These are phyloP conservation scores for Napeogenes sylphis DNA, from an alignment of 2,888 invertebrate genomes.

Conservation along the genomic window DNA sequence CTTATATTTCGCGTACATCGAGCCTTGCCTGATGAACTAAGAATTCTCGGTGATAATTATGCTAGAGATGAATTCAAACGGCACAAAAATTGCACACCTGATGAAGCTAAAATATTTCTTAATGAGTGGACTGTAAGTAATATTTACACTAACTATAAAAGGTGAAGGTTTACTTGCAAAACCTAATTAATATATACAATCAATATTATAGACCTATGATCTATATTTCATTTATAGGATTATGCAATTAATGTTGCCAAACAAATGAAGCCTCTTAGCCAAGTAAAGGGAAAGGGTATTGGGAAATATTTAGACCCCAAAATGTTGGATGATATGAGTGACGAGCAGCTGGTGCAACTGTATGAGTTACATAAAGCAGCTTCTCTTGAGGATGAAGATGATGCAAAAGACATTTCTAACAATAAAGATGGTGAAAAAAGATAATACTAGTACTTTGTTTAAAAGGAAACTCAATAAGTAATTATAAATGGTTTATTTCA, in stretches of 20 bases:
- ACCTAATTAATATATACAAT: not conserved
- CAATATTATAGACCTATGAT: slow-evolving; percentile 1
- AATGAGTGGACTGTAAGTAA: slow-evolving; percentile 90
- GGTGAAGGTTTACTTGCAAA: not conserved
- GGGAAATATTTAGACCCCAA: slow-evolving; percentile 80
- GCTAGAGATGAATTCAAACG: slow-evolving; percentile 90
- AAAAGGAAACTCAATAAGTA: not conserved
- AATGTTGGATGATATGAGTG: slow-evolving; percentile 83
- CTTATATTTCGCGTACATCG: slow-evolving; percentile 87
- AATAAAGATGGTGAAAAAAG: slow-evolving; percentile 19
- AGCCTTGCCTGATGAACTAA: slow-evolving; percentile 84
- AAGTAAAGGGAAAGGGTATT: slow-evolving; percentile 75
- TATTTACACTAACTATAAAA: slow-evolving; percentile 12
- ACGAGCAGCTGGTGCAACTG: slow-evolving; percentile 90
- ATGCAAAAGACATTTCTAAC: slow-evolving; percentile 8
- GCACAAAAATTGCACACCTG: slow-evolving; percentile 84
- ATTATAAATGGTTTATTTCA: too few relatives aligned
- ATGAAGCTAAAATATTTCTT: slow-evolving; percentile 87
- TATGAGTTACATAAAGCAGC: slow-evolving; percentile 88
- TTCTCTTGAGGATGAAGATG: slow-evolving; percentile 21
- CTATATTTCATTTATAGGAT: slow-evolving; percentile 73
- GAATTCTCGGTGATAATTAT: slow-evolving; percentile 85
- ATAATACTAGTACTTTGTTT: slow-evolving; percentile 1
- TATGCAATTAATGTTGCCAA: slow-evolving; percentile 86
- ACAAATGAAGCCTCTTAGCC: slow-evolving; percentile 83